A percentile compares a stretch with the other conserved stretches of the same genome.
Conservation (phyloP, 2,888 invertebrate genomes). For the Drosophila nr. perissopoda region DNA sequence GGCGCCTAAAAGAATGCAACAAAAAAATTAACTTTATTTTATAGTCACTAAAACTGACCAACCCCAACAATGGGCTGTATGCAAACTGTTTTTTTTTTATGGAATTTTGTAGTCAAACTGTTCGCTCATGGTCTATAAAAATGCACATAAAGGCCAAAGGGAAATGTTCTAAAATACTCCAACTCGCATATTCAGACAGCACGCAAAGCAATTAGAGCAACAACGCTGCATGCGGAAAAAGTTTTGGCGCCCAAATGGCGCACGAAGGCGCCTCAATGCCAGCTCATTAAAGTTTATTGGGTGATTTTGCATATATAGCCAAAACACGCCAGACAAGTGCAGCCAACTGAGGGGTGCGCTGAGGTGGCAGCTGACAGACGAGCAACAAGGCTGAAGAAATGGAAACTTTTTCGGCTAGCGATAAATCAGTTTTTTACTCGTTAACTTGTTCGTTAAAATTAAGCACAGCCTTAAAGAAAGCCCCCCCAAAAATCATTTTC, state of each 20-base stretch:
- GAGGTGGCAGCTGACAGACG: constrained; percentile 40
- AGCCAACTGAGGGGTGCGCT: constrained; percentile 5
- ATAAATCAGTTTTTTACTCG: constrained; percentile 75
- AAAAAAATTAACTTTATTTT: constrained; percentile 17
- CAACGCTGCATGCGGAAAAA: constrained; percentile 61
- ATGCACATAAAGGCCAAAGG: constrained; percentile 58
- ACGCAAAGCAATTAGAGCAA: constrained; percentile 70
- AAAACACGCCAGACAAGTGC: constrained; percentile 31
- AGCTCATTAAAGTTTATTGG: constrained; percentile 77
- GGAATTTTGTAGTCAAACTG: constrained; percentile 53
- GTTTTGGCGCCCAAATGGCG: constrained; percentile 76
- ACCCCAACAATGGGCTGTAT: constrained; percentile 39
- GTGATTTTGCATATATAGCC: constrained; percentile 68
- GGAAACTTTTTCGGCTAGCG: constrained; percentile 51
- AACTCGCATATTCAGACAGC: constrained; percentile 42
- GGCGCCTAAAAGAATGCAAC: constrained; percentile 32
- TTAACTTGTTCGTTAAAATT: constrained; percentile 74
- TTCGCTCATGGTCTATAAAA: constrained; percentile 56
- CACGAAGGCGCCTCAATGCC: constrained; percentile 75
- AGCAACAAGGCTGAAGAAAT: constrained; percentile 27
- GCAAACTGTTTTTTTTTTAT: constrained; percentile 13
- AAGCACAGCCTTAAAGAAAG: constrained; percentile 23
- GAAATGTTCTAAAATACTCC: constrained; percentile 2
- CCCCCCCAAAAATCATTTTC: background rate
- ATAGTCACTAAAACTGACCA: constrained; percentile 55